These are phyloP conservation scores for Ochropleura leucogaster DNA, from an alignment of 2,888 invertebrate genomes.

Conservation along the genomic window DNA sequence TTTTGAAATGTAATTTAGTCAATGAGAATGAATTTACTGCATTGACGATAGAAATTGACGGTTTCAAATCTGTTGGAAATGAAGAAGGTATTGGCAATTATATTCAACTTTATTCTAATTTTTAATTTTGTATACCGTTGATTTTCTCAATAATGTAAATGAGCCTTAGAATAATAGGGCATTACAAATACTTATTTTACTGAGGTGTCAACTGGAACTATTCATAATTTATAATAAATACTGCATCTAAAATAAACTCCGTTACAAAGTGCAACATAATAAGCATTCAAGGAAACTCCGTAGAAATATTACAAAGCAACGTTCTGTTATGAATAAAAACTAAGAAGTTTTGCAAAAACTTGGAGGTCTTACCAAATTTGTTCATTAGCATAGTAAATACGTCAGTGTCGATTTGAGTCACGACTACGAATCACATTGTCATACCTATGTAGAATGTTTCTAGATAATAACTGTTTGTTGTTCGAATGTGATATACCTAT, in stretches of 20 bases:
- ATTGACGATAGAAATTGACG: neutral
- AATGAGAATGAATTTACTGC: neutral
- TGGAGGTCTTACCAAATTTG: constrained; percentile 65
- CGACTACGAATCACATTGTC: constrained; percentile 56
- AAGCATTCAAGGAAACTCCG: constrained; percentile 44
- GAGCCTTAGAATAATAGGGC: neutral
- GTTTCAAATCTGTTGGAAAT: neutral
- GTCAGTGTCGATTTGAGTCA: constrained; percentile 75
- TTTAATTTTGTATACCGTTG: too few relatives aligned
- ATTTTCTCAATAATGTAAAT: neutral
- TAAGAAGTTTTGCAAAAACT: constrained; percentile 50
- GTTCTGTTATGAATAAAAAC: constrained; percentile 49
- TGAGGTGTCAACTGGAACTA: neutral
- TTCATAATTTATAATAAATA: constrained; percentile 6
- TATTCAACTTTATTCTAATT: neutral
- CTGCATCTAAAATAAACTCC: constrained; percentile 8
- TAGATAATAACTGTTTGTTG: constrained; percentile 54
- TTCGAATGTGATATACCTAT: constrained; percentile 36
- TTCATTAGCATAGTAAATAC: constrained; percentile 74
- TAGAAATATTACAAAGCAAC: constrained; percentile 54
- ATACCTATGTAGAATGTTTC: constrained; percentile 63
- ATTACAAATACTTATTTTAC: neutral
- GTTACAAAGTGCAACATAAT: constrained; percentile 44
- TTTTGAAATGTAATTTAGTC: constrained; percentile 16
- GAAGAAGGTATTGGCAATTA: neutral